Conservation (phyloP, 1,140 invertebrate species). For the Zaprionus africanus region DNA sequence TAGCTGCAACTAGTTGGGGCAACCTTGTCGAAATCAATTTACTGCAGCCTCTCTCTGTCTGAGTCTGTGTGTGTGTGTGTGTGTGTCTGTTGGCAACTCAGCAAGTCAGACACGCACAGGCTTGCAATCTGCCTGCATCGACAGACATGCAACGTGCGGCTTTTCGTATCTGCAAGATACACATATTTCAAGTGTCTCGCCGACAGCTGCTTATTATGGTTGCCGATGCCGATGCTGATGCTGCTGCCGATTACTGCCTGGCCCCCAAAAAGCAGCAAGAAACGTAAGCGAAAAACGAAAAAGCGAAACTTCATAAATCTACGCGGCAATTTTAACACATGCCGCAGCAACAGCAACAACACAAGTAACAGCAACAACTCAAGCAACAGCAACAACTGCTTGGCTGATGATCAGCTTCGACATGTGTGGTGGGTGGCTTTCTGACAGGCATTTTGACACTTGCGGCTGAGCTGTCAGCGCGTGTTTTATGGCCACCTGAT, state of each 20-base stretch:
- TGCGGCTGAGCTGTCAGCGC: slow-evolving; percentile 62
- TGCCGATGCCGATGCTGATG: slow-evolving; percentile 45
- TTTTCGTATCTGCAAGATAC: slow-evolving; percentile 63
- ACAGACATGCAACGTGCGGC: slow-evolving; percentile 55
- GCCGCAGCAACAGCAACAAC: slow-evolving; percentile 29
- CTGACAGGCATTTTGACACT: slow-evolving; percentile 75
- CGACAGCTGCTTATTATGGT: slow-evolving; percentile 81
- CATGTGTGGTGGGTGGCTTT: slow-evolving; percentile 65
- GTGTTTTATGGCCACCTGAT: slow-evolving; percentile 58
- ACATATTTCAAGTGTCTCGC: slow-evolving; percentile 74
- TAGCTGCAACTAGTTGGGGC: slow-evolving; percentile 46
- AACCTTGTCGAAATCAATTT: slow-evolving; percentile 68
- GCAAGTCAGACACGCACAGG: slow-evolving; percentile 25
- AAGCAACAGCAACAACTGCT: not conserved
- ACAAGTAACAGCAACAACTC: slow-evolving; percentile 36
- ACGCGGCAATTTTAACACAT: slow-evolving; percentile 61
- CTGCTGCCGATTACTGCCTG: slow-evolving; percentile 58
- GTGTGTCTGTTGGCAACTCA: slow-evolving; percentile 15
- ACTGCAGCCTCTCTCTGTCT: not conserved
- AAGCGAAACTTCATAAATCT: slow-evolving; percentile 67
- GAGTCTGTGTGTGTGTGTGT: not conserved
- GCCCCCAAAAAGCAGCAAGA: slow-evolving; percentile 45
- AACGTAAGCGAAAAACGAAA: slow-evolving; percentile 2
- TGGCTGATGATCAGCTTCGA: slow-evolving; percentile 48
- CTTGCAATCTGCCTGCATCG: slow-evolving; percentile 38